Conservation (phyloP, 2,113 vertebrate genomes). For the Nerophis ophidion region DNA sequence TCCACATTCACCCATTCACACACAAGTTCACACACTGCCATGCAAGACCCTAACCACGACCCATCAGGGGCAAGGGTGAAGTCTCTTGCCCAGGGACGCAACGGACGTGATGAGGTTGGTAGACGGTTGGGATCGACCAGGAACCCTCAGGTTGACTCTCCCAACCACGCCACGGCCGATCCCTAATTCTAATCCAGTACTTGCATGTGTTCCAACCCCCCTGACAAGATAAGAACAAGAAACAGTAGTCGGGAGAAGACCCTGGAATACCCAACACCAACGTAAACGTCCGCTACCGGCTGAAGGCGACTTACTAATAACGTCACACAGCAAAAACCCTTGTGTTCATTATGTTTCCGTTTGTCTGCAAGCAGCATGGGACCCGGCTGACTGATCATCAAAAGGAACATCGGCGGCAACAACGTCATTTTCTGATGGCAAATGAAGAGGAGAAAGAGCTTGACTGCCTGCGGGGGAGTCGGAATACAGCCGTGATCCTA, state of each 20-base stretch:
- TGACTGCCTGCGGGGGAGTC: slow-evolving; percentile 58
- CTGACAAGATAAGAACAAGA: slow-evolving; percentile 1
- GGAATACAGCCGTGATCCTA: slow-evolving; percentile 54
- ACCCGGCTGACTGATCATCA: slow-evolving; percentile 67
- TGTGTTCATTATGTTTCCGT: slow-evolving; percentile 11
- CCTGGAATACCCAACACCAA: slow-evolving; percentile 12
- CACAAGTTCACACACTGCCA: no score
- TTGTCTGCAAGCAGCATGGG: slow-evolving; percentile 34
- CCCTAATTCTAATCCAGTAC: slow-evolving; percentile 13
- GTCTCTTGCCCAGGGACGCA: no score
- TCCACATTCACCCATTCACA: no score
- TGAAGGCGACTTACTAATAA: slow-evolving; percentile 29
- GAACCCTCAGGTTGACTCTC: no score
- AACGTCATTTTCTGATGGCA: slow-evolving; percentile 61
- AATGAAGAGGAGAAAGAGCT: slow-evolving; percentile 39
- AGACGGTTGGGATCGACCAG: no score
- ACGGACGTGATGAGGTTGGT: no score
- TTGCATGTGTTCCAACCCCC: slow-evolving; percentile 2
- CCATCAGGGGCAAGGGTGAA: no score
- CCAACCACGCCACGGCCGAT: no score
- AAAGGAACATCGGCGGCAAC: slow-evolving; percentile 53
- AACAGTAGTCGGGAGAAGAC: not conserved
- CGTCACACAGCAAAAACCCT: slow-evolving; percentile 5
- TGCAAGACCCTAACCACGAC: no score
- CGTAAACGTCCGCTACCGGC: slow-evolving; percentile 16